Evolutionary conservation across 2,797 vertebrate genomes (phyloP).

Genomic region (Danio aesculapii): DNA sequence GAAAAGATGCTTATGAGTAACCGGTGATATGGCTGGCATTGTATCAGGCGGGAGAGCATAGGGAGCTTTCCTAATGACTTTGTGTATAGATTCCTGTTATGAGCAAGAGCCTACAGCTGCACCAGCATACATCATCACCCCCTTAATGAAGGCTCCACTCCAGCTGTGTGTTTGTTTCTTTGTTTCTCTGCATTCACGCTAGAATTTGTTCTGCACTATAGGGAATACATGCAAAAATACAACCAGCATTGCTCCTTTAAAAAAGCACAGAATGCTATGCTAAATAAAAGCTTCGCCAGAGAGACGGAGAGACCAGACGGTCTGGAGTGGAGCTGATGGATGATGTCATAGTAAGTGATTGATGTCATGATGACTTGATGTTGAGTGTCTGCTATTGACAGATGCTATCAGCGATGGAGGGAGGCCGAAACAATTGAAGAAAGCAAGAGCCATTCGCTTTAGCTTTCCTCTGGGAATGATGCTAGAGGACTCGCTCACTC

Average conservation of each 20-base stretch:
- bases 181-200: conserved; percentile 51
- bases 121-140: conserved; percentile 35
- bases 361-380: conserved; percentile 36
- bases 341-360: conserved; percentile 30
- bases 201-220: conserved; percentile 15
- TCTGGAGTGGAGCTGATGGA: conserved; percentile 8
- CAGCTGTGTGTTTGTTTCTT: conserved; percentile 49
- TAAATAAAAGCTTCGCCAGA: conserved; percentile 3
- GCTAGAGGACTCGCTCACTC: neutral
- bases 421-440: conserved; percentile 17
- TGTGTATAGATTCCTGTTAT: conserved; percentile 34
- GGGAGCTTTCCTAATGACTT: conserved; percentile 39
- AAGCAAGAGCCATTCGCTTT: conserved; percentile 9
- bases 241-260: neutral
- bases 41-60: neutral
- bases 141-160: conserved; percentile 43
- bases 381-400: conserved; percentile 36
- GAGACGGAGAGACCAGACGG: neutral
- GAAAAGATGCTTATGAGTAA: conserved; percentile 13
- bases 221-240: conserved; percentile 26
- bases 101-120: conserved; percentile 27
- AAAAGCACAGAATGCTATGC: neutral
- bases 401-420: conserved; percentile 9
- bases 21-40: neutral
- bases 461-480: conserved; percentile 17